These are phyloP conservation scores for Solen grandis DNA, from an alignment of 1,140 invertebrate species.

Conservation along the genomic window DNA sequence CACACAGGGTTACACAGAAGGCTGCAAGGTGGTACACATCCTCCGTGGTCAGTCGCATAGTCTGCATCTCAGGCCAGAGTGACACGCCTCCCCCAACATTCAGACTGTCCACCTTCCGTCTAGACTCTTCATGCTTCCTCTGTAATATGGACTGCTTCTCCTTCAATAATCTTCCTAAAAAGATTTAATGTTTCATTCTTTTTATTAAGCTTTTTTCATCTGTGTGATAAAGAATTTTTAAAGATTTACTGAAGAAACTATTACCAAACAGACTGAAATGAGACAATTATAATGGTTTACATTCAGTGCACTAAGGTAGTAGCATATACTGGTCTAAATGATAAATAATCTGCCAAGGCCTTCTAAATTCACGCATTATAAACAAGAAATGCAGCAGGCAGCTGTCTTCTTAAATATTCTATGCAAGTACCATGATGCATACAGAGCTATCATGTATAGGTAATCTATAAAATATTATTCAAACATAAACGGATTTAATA, in stretches of 20 bases:
- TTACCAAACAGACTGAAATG: neutral
- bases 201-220: neutral
- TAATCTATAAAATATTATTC: no score
- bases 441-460: no score
- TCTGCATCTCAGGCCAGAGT: slow-evolving; percentile 76
- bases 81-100: slow-evolving; percentile 75
- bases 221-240: neutral
- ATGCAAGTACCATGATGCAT: no score
- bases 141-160: slow-evolving; percentile 70
- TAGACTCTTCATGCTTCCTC: slow-evolving; percentile 67
- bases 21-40: slow-evolving; percentile 63
- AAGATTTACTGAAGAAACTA: neutral
- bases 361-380: no score
- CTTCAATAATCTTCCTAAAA: slow-evolving; percentile 66
- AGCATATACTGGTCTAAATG: no score
- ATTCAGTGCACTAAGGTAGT: no score
- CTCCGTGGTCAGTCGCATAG: slow-evolving; percentile 68
- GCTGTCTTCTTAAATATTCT: no score
- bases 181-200: no score
- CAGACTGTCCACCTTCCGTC: slow-evolving; percentile 66
- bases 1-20: slow-evolving; percentile 53
- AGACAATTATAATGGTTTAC: no score
- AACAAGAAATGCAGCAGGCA: no score
- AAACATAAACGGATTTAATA: no score
- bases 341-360: no score